Evolutionary conservation across 2,797 vertebrate species (phyloP), one percentile per base, ranked within the genome.

Genomic region (Smutsia temminckii): DNA sequence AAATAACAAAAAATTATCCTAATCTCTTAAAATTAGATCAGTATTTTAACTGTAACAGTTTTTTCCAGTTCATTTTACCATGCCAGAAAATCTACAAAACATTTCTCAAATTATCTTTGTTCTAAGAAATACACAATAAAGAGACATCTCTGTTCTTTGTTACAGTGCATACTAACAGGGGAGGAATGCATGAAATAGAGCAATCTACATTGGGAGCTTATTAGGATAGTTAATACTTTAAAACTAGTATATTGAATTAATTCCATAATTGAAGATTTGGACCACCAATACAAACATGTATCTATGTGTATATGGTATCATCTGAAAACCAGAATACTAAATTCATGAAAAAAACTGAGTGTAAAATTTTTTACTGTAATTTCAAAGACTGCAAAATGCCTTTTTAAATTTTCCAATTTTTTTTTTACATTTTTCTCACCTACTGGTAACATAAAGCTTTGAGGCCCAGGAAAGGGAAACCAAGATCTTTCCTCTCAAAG

Each of bases 241-340:
- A 83, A 95, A 96, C 40, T 66, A 83, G n/a, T 27, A 85, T 71
- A 89, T 16, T 94, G 40, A 96, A 89, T 93, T 78, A 37, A 97
- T 84, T 85, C 71, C 78, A 95, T 40, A 79, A 59, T 63, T 93
- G 84, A 94, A 93, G 27, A 89, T 84, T 37, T 84, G 32, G 17
- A 27, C 68, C 53, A 74, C 42, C 74, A 83, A 91, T 14, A 90
- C 61, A 91, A 95, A 69, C 57, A 40, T 17, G 6, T 23, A 84
- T 59, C 29, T 89, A 46, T 81, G 64, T 89, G 49, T 8, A n/a
- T 66, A n/a, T 29, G 29, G 3, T 78, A 49, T 81, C 87, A 89
- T 40, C 20, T 49, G 27, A 83, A 95, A 94, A 69, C 63, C 49
- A 93, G 37, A 95, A 92, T 69, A 42, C 3, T 92, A 94, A 89